Conservation (phyloP, 2,888 invertebrate species). For the Neuroscelio doddi region DNA sequence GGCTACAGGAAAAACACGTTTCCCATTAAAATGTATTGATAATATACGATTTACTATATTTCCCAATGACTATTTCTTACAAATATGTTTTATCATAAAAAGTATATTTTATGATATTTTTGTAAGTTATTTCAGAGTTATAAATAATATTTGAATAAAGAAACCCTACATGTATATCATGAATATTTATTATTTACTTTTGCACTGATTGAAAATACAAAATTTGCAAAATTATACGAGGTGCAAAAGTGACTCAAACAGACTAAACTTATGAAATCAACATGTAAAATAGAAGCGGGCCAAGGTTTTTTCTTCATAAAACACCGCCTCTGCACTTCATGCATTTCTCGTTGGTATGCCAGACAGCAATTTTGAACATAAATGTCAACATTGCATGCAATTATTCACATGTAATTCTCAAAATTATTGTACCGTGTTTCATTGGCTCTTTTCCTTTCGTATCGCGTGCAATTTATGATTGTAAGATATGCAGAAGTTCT, state of each 20-base stretch:
- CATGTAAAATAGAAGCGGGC: slow-evolving; percentile 41
- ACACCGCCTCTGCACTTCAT: slow-evolving; percentile 31
- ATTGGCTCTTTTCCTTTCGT: slow-evolving; percentile 13
- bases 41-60: slow-evolving; percentile 31
- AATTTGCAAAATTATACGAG: too few relatives aligned
- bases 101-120: not conserved
- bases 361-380: slow-evolving; percentile 28
- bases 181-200: too few relatives aligned
- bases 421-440: slow-evolving; percentile 20
- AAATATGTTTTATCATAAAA: not conserved
- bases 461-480: not conserved
- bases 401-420: slow-evolving; percentile 33
- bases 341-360: slow-evolving; percentile 33
- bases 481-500: slow-evolving; percentile 28
- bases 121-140: not conserved
- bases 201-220: too few relatives aligned
- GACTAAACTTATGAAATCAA: slow-evolving; percentile 37
- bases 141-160: too few relatives aligned
- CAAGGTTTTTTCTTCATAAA: slow-evolving; percentile 47
- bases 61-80: not conserved
- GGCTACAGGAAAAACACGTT: slow-evolving; percentile 33
- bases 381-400: slow-evolving; percentile 28
- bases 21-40: slow-evolving; percentile 29
- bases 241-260: slow-evolving; percentile 21
- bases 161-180: too few relatives aligned